Base-by-base conservation (phyloP, 2,888 invertebrate genomes). In the Melolontha melolontha region DNA sequence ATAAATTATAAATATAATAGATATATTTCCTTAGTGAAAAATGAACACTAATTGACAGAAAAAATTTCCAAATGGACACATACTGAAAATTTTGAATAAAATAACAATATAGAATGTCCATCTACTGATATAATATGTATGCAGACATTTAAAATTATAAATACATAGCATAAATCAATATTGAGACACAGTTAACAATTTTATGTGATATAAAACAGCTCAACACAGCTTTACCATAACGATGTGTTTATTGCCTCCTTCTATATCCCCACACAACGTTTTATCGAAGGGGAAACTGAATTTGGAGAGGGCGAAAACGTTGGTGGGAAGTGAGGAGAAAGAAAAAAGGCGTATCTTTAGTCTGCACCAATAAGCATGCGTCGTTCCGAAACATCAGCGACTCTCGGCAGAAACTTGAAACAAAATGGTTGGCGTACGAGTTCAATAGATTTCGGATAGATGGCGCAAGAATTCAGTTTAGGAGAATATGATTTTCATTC, bases 361-460 rank as follows among this genome's bases (percentile, higher is more conserved):
- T 75, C 77, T 80, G 80, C 80, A 81, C 85, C 85, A 86, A 84
- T 85, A 81, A 83, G 81, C 86, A 85, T 85, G 86, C 85, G 86
- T 85, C 72, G 73, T 68, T 68, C 64, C 67, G 75, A 76, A 78
- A 79, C 80, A 79, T 80, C 81, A 81, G 81, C 82, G 82, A 81
- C 76, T 74, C 76, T 75, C 83, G 82, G 83, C 82, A 82, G 84
- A 76, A 80, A 82, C 82, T 82, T 82, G 84, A 85, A 86, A 87
- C 87, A 87, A 87, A 87, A 87, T 87, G 87, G 87, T 86, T 86
- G 86, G 83, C 83, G 64, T 66, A n/a, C 8, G 73, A 70, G 73
- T 83, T 80, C 73, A 52, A 40, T 62, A 68, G 70, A 69, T 73
- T 70, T 64, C 72, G 76, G 76, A 78, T 75, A 86, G 87, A 85